Evolutionary conservation across 2,797 vertebrate genomes (phyloP), one percentile per base, ranked within the genome.

Genomic region (Paramormyrops hopkinsi): DNA sequence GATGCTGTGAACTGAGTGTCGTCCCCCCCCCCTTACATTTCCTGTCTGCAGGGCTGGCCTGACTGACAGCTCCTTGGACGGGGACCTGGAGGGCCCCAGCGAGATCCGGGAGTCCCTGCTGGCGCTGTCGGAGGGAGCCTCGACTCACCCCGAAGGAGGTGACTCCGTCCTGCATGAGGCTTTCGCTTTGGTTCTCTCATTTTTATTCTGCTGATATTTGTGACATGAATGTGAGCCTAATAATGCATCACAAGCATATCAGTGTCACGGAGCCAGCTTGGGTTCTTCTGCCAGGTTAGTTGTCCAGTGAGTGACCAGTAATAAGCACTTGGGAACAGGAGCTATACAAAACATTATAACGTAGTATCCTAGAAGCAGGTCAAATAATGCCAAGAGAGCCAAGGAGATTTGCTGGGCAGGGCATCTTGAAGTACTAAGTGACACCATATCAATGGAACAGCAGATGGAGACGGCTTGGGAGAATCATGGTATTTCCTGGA

Each of bases 111-210:
- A 95, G 88, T 92, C 94, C 37, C 88, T 95, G 91, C 93, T 94
- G 48, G 17, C 93, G 22, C 89, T 95, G 17, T 90, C 95, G 6
- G 97, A 98, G 62, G 96, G 93, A 9, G 62, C 93, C 3, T 94
- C 95, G 48, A 94, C 95, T 3, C 95, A 91, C 69, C 92, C 95
- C 0, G 96, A 96, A 54, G 97, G 98, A 96, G 98, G 98, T 98
- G 92, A 22, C 89, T 41, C 87, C 29, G 3, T 44, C 50, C 48
- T 3, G 14, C 59, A 37, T 29, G 48, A 14, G 5, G 29, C 2
- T 41, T 29, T 37, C 50, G 0, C n/a, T 44, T 7, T 86, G 51
- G 2, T 54, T 33, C 5, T 2, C 51, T 11, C 25, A 7, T 56
- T 56, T 56, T n/a, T 83, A 50, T n/a, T 9, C 9, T n/a, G 41